Percentiles rank a stretch among this genome's conserved stretches.
These are phyloP conservation scores for Brachyrhaphis roseni DNA, from an alignment of 2,797 vertebrate genomes.

Conservation along the genomic window DNA sequence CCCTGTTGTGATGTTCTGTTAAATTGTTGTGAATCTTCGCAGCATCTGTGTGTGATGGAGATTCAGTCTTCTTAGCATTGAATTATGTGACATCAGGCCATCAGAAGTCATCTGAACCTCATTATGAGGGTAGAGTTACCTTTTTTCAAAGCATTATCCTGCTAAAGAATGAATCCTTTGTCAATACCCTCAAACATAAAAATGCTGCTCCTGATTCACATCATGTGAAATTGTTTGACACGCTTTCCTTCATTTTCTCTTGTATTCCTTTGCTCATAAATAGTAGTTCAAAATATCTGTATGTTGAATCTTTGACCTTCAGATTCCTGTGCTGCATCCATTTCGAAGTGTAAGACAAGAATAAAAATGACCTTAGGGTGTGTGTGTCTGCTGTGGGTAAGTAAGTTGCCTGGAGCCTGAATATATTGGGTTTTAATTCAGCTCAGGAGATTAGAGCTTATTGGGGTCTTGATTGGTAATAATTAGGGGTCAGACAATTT, in stretches of 20 bases:
- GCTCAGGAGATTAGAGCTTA: conserved; percentile 44
- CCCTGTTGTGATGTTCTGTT: not conserved
- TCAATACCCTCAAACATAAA: not conserved
- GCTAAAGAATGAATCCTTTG: conserved; percentile 19
- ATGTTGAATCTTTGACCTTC: conserved; percentile 23
- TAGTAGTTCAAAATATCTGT: not conserved
- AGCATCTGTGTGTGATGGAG: not conserved
- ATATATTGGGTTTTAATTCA: conserved; percentile 42
- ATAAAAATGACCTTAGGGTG: conserved; percentile 9
- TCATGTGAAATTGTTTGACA: conserved; percentile 9
- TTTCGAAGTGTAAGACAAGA: conserved; percentile 14
- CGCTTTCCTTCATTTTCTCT: not conserved
- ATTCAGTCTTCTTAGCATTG: conserved; percentile 6
- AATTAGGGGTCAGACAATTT: conserved; percentile 75
- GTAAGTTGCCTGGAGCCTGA: conserved; percentile 13
- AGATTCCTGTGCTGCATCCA: not conserved
- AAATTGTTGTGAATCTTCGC: not conserved
- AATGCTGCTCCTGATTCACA: not conserved
- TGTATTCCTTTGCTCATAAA: not conserved
- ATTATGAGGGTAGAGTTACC: conserved; percentile 8
- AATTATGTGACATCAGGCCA: conserved; percentile 10
- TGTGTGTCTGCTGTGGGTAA: not conserved
- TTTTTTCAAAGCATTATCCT: conserved; percentile 32
- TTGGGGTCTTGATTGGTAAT: conserved; percentile 68
- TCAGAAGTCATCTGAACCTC: conserved; percentile 14